Percentiles rank a stretch among this genome's conserved stretches.
These are phyloP conservation scores for Drosophila seguyi DNA, from an alignment of 1,140 invertebrate genomes.

Conservation along the genomic window DNA sequence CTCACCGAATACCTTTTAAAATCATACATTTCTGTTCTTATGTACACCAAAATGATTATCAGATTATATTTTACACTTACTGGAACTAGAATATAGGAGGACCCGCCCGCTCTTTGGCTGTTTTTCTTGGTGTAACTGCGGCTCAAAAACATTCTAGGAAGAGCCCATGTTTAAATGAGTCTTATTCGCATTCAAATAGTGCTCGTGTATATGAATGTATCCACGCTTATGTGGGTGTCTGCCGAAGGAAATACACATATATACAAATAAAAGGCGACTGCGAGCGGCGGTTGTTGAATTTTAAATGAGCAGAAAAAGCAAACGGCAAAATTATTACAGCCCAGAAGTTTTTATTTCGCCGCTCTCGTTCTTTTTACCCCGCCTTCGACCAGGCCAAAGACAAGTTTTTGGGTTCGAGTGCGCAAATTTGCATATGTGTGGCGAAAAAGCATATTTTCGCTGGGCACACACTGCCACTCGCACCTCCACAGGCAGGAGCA, in stretches of 20 bases:
- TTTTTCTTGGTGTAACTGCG: slow-evolving; percentile 26
- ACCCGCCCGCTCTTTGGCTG: slow-evolving; percentile 18
- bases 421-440: slow-evolving; percentile 64
- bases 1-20: neutral
- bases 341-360: slow-evolving; percentile 60
- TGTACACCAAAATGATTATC: neutral
- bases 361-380: slow-evolving; percentile 7
- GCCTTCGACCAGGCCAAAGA: slow-evolving; percentile 61
- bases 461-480: slow-evolving; percentile 17
- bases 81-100: neutral
- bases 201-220: slow-evolving; percentile 29
- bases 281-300: slow-evolving; percentile 78
- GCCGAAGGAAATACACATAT: slow-evolving; percentile 19
- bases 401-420: slow-evolving; percentile 62
- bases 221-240: slow-evolving; percentile 26
- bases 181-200: slow-evolving; percentile 79
- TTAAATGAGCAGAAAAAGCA: slow-evolving; percentile 79
- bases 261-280: slow-evolving; percentile 62
- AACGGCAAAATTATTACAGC: slow-evolving; percentile 79
- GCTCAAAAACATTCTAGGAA: slow-evolving; percentile 20
- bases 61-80: neutral
- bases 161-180: slow-evolving; percentile 64
- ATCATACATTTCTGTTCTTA: neutral
- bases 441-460: slow-evolving; percentile 28
- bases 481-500: slow-evolving; percentile 28